These are phyloP conservation scores for Nymphalis polychloros DNA, from an alignment of 2,888 invertebrate species.

Conservation along the genomic window DNA sequence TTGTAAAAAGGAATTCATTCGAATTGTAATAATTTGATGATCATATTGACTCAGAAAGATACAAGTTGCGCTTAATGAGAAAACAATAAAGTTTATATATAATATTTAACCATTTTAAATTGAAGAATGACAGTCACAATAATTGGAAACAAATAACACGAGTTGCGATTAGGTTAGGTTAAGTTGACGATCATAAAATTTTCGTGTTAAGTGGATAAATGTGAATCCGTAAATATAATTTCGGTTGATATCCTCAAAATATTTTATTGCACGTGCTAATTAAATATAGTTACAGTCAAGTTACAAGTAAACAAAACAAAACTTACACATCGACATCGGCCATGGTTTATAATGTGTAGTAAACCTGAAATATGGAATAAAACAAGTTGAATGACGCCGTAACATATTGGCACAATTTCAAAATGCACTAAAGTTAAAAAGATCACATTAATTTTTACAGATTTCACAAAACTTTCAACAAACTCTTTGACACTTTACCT, in stretches of 20 bases:
- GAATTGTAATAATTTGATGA: too few relatives aligned
- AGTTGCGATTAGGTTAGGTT: slow-evolving; percentile 51
- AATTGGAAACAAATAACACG: neutral
- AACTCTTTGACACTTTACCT: slow-evolving; percentile 79
- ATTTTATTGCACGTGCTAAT: neutral
- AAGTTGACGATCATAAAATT: slow-evolving; percentile 58
- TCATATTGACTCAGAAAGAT: too few relatives aligned
- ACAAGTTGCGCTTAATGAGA: too few relatives aligned
- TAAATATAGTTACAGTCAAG: slow-evolving; percentile 34
- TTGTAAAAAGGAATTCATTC: too few relatives aligned
- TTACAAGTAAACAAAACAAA: slow-evolving; percentile 43
- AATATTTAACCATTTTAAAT: too few relatives aligned
- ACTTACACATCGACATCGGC: slow-evolving; percentile 93
- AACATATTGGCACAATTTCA: slow-evolving; percentile 47
- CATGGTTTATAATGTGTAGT: slow-evolving; percentile 81
- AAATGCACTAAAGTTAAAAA: slow-evolving; percentile 43
- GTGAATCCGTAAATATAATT: neutral
- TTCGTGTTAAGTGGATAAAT: neutral
- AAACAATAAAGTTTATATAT: too few relatives aligned
- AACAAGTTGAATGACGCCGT: slow-evolving; percentile 52
- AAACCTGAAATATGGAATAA: slow-evolving; percentile 75
- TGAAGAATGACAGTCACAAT: too few relatives aligned
- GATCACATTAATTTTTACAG: slow-evolving; percentile 64
- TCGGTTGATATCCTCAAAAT: neutral
- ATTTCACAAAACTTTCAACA: slow-evolving; percentile 61